Conservation (phyloP, 2,888 invertebrate genomes). For the Cyaniris semiargus region DNA sequence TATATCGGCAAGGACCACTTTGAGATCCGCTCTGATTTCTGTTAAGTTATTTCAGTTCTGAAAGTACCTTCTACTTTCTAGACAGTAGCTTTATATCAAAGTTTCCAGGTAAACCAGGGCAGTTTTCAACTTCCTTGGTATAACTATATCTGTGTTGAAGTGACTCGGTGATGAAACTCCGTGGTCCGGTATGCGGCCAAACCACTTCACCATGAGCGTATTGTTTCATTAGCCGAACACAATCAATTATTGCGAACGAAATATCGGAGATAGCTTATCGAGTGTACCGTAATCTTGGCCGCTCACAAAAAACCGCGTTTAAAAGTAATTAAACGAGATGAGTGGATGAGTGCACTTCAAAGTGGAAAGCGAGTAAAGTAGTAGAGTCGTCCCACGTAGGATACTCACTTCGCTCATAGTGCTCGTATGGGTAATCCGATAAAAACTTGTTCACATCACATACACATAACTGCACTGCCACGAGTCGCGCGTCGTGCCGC, state of each 20-base stretch:
- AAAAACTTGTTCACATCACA: constrained; percentile 55
- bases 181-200: constrained; percentile 8
- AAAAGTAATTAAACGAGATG: constrained; percentile 14
- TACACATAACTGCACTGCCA: constrained; percentile 68
- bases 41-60: too few relatives aligned
- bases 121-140: not conserved
- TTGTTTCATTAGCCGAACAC: constrained; percentile 9
- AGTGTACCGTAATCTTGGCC: constrained; percentile 21
- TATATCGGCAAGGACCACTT: too few relatives aligned
- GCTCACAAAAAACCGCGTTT: constrained; percentile 8
- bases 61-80: too few relatives aligned
- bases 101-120: not conserved
- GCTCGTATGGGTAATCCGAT: constrained; percentile 51
- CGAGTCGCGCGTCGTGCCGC: constrained; percentile 61
- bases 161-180: not conserved
- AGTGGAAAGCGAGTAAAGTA: too few relatives aligned
- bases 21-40: too few relatives aligned
- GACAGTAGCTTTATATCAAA: not conserved
- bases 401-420: constrained; percentile 76
- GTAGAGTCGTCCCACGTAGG: constrained; percentile 31
- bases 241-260: constrained; percentile 24
- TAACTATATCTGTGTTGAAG: not conserved
- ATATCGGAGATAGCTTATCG: constrained; percentile 4
- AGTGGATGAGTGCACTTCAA: not conserved
- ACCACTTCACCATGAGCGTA: not conserved